phyloP scores from a whole-genome alignment of 2,888 invertebrate genomes.

The Nephrocerus scutellatus region DNA sequence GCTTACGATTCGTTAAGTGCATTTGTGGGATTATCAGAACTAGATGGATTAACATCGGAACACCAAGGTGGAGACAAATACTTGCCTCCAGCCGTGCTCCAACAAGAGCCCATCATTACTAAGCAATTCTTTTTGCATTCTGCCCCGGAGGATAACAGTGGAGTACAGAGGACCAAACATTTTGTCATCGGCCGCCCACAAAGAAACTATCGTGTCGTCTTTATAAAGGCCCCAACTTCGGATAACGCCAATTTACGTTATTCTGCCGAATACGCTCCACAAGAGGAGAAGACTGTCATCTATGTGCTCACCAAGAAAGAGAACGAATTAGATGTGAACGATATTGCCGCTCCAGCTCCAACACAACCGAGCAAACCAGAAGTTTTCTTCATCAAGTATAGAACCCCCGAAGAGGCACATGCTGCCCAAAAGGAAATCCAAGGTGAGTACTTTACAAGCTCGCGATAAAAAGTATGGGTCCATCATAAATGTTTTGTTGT shows the following conservation, averaged over 20 bases:
- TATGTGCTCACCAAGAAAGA: constrained; percentile 46
- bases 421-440: constrained; percentile 46
- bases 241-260: constrained; percentile 35
- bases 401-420: constrained; percentile 43
- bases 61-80: constrained; percentile 37
- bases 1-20: constrained; percentile 5
- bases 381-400: constrained; percentile 48
- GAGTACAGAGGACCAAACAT: constrained; percentile 36
- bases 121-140: constrained; percentile 45
- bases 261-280: constrained; percentile 42
- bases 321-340: constrained; percentile 35
- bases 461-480: no score
- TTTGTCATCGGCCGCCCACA: constrained; percentile 43
- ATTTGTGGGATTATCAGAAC: constrained; percentile 18
- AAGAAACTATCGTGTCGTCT: constrained; percentile 45
- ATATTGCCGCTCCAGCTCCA: constrained; percentile 42
- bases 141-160: constrained; percentile 42
- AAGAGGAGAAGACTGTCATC: constrained; percentile 47
- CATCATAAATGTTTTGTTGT: background rate
- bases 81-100: constrained; percentile 34
- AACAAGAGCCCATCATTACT: constrained; percentile 37
- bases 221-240: constrained; percentile 43
- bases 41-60: constrained; percentile 11
- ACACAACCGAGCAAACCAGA: constrained; percentile 45
- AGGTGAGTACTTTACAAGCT: constrained; percentile 26